Conservation (phyloP, 23 tunicate species). For the Trididemnum clinides region DNA sequence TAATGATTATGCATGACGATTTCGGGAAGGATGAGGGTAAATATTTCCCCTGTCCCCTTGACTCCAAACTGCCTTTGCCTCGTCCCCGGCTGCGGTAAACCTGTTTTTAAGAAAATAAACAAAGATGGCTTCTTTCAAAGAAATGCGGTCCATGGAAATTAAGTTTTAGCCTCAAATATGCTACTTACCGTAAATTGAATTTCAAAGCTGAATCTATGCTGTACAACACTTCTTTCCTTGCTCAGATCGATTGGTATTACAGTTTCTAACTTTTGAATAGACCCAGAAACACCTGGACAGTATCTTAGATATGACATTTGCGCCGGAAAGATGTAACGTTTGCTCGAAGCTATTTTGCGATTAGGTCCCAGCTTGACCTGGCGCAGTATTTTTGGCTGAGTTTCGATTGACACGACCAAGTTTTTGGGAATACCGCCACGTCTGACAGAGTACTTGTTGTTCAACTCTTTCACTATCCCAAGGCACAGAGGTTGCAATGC, state of each 20-base stretch:
- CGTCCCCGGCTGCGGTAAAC: too few relatives aligned
- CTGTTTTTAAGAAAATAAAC: too few relatives aligned
- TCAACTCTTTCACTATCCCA: conserved; percentile 60
- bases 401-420: conserved; percentile 43
- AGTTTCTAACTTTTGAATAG: neutral
- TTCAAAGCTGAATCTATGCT: conserved; percentile 55
- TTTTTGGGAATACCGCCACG: conserved; percentile 64
- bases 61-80: too few relatives aligned
- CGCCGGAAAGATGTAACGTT: conserved; percentile 45
- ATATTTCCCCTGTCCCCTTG: too few relatives aligned
- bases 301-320: conserved; percentile 58
- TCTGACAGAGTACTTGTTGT: conserved; percentile 45
- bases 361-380: neutral
- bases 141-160: too few relatives aligned
- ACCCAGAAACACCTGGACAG: conserved; percentile 65
- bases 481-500: conserved; percentile 60
- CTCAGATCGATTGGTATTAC: neutral
- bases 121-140: too few relatives aligned
- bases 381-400: conserved; percentile 2
- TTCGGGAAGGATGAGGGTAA: too few relatives aligned
- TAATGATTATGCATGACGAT: too few relatives aligned
- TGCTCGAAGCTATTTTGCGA: neutral
- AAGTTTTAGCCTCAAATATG: too few relatives aligned
- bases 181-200: conserved; percentile 75
- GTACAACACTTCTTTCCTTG: neutral